Evolutionary conservation across 2,797 vertebrate species (phyloP).

Genomic region (Tragelaphus eurycerus): DNA sequence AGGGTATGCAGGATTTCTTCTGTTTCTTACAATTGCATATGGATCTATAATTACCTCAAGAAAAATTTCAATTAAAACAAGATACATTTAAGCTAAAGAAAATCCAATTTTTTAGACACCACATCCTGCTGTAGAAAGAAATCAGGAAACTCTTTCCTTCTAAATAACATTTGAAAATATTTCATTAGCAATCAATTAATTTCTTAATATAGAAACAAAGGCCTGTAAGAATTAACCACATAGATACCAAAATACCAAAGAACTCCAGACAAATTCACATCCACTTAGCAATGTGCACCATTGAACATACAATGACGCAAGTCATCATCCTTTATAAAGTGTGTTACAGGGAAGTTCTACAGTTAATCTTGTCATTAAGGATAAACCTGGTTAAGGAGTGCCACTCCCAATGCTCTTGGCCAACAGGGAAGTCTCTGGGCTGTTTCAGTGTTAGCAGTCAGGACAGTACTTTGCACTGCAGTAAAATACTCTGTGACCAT

Average conservation of each 20-base stretch:
- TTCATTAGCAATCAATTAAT: background rate
- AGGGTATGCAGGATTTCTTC: background rate
- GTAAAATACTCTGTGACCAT: background rate
- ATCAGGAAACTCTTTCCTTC: slow-evolving; percentile 18
- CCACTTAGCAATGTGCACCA: background rate
- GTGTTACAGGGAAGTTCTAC: background rate
- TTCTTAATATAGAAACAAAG: background rate
- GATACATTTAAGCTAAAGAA: slow-evolving; percentile 20
- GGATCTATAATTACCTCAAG: background rate
- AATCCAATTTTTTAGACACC: slow-evolving; percentile 28
- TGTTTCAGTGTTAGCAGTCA: background rate
- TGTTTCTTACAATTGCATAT: background rate
- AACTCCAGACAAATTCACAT: background rate
- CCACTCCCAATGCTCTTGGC: background rate
- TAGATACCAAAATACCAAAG: background rate
- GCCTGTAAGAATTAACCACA: background rate
- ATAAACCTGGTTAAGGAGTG: background rate
- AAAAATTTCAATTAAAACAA: background rate
- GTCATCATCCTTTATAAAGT: background rate
- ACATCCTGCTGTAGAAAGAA: background rate
- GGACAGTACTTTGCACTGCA: background rate
- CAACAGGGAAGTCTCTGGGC: background rate
- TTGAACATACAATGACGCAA: background rate
- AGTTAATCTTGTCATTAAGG: background rate
- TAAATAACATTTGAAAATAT: background rate